Conservation (phyloP, 2,888 invertebrate genomes). For the Drosophila kanekoi region DNA sequence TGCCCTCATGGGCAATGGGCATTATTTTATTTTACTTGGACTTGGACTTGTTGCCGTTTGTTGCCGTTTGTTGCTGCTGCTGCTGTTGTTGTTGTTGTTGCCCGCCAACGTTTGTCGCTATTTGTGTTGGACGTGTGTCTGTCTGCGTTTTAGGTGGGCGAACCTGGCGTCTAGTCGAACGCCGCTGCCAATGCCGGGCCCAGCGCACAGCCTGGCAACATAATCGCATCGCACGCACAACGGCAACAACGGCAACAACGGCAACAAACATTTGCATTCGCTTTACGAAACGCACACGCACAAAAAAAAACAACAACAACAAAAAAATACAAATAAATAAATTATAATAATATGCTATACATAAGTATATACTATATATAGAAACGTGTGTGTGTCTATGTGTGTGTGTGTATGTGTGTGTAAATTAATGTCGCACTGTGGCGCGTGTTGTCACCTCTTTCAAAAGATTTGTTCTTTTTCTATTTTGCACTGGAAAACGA, state of each 20-base stretch:
- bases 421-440: constrained; percentile 23
- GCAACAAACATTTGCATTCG: neutral
- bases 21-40: constrained; percentile 45
- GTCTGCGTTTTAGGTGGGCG: constrained; percentile 70
- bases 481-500: constrained; percentile 31
- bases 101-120: constrained; percentile 51
- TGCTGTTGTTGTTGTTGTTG: constrained; percentile 18
- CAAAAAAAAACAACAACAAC: constrained; percentile 17
- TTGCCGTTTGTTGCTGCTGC: neutral
- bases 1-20: constrained; percentile 40
- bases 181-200: constrained; percentile 44
- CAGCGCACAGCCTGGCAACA: constrained; percentile 32
- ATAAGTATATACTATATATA: constrained; percentile 8
- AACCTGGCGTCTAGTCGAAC: constrained; percentile 60
- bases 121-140: constrained; percentile 42
- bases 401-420: neutral
- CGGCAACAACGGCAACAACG: neutral
- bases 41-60: constrained; percentile 66
- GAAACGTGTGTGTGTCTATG: constrained; percentile 4
- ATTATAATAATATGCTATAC: constrained; percentile 18
- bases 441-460: constrained; percentile 57
- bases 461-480: constrained; percentile 9
- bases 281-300: constrained; percentile 61
- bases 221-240: constrained; percentile 31
- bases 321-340: constrained; percentile 32